A percentile compares a stretch with the other conserved stretches of the same genome.
Conservation (phyloP, 30 jellyfish, hydroid and myxozoan species). For the Catostylus mosaicus region DNA sequence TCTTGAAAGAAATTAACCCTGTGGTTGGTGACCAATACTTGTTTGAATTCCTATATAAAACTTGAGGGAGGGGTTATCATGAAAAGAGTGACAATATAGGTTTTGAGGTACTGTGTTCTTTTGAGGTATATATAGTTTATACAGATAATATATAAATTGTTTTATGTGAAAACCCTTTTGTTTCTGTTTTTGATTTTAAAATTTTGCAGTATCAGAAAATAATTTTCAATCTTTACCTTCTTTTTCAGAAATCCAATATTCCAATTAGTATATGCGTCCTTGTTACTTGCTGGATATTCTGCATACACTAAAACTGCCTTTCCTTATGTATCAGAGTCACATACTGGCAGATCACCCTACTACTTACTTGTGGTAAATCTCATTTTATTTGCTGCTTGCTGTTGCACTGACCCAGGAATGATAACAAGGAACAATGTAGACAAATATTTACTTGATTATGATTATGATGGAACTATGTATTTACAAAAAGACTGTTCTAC, state of each 20-base stretch:
- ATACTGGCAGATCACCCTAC: slow-evolving; percentile 75
- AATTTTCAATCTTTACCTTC: not conserved
- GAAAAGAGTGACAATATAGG: too few relatives aligned
- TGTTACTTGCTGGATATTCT: slow-evolving; percentile 73
- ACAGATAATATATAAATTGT: too few relatives aligned
- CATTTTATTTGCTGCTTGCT: slow-evolving; percentile 69
- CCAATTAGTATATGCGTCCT: slow-evolving; percentile 70
- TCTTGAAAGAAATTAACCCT: too few relatives aligned
- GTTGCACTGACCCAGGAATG: slow-evolving; percentile 83
- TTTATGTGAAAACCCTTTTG: too few relatives aligned
- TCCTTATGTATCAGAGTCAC: slow-evolving; percentile 78
- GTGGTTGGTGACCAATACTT: too few relatives aligned
- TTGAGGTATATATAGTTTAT: too few relatives aligned
- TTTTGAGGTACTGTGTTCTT: too few relatives aligned
- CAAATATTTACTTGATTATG: slow-evolving; percentile 38
- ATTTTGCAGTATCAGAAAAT: too few relatives aligned
- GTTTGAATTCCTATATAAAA: too few relatives aligned
- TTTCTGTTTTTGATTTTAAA: too few relatives aligned
- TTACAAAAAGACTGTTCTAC: slow-evolving; percentile 70
- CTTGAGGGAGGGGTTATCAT: too few relatives aligned
- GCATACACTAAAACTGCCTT: slow-evolving; percentile 78
- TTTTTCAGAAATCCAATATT: slow-evolving; percentile 78
- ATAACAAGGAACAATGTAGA: slow-evolving; percentile 37
- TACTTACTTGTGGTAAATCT: slow-evolving; percentile 66
- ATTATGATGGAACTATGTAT: slow-evolving; percentile 78